Percentiles rank a stretch among this genome's conserved stretches.
These are phyloP conservation scores for Pristionchus entomophagus DNA, from an alignment of 2,888 invertebrate genomes.

Conservation along the genomic window DNA sequence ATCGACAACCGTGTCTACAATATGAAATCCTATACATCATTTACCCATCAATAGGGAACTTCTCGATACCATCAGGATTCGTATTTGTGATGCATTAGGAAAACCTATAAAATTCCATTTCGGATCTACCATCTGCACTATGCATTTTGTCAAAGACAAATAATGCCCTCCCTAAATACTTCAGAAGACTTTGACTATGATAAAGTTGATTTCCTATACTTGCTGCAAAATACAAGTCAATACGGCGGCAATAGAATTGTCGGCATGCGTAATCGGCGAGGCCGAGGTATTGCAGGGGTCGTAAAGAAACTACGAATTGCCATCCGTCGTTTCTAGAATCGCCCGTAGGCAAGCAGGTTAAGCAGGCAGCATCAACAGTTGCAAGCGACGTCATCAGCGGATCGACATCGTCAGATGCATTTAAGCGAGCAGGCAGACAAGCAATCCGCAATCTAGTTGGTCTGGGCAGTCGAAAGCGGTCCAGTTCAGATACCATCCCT, in stretches of 20 bases:
- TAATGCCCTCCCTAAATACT: neutral
- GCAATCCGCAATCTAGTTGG: constrained; percentile 3
- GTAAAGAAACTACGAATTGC: neutral
- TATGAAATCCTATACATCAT: neutral
- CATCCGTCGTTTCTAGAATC: neutral
- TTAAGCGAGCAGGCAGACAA: neutral
- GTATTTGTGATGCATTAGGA: too few species aligned
- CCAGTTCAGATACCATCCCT: neutral
- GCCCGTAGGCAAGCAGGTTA: neutral
- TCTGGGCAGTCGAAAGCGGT: neutral
- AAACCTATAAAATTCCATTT: too few species aligned
- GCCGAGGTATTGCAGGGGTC: neutral
- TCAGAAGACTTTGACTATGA: too few species aligned
- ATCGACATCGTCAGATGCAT: neutral
- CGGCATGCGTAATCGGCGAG: neutral
- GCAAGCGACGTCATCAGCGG: neutral
- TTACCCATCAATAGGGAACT: too few species aligned
- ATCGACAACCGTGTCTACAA: too few species aligned
- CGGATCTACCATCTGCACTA: neutral
- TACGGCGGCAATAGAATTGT: too few species aligned
- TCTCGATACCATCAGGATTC: neutral
- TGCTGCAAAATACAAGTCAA: too few species aligned
- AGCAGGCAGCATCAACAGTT: neutral
- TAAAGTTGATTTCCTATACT: too few species aligned
- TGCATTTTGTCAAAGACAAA: neutral